These are phyloP conservation scores for Colossoma macropomum DNA, from an alignment of 2,113 vertebrate genomes.

Conservation along the genomic window DNA sequence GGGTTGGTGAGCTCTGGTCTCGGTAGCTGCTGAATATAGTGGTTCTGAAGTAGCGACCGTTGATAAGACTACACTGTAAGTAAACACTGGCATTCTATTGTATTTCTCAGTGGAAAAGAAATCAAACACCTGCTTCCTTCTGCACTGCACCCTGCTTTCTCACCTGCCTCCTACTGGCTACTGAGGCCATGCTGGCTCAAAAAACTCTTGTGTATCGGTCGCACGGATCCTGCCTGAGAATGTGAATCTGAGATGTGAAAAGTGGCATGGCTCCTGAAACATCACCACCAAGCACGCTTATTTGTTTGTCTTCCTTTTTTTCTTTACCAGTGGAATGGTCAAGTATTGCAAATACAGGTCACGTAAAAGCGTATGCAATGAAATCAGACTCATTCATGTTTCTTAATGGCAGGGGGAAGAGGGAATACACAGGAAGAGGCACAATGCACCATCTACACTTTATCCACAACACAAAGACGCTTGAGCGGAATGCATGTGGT, in stretches of 20 bases:
- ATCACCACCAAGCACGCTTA: neutral
- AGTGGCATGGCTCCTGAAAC: neutral
- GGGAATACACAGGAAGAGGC: neutral
- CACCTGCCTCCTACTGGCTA: neutral
- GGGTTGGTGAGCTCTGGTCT: neutral
- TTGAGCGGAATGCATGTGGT: constrained; percentile 25
- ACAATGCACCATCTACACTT: constrained; percentile 54
- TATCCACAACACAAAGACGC: constrained; percentile 70
- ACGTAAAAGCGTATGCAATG: neutral
- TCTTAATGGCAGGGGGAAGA: constrained; percentile 20
- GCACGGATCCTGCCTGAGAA: constrained; percentile 13
- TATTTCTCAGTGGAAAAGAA: neutral
- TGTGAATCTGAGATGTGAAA: neutral
- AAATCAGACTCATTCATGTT: neutral
- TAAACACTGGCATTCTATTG: neutral
- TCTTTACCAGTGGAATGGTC: constrained; percentile 39
- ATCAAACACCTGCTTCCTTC: neutral
- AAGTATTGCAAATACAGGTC: constrained; percentile 39
- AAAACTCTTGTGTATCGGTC: neutral
- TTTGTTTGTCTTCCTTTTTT: neutral
- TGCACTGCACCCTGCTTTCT: neutral
- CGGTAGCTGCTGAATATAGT: constrained; percentile 14
- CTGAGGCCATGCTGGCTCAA: neutral
- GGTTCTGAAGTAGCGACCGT: constrained; percentile 11
- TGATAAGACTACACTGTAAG: neutral